These are phyloP conservation scores for Heterodera filipjevi DNA, from an alignment of 2,888 invertebrate species.

Conservation along the genomic window DNA sequence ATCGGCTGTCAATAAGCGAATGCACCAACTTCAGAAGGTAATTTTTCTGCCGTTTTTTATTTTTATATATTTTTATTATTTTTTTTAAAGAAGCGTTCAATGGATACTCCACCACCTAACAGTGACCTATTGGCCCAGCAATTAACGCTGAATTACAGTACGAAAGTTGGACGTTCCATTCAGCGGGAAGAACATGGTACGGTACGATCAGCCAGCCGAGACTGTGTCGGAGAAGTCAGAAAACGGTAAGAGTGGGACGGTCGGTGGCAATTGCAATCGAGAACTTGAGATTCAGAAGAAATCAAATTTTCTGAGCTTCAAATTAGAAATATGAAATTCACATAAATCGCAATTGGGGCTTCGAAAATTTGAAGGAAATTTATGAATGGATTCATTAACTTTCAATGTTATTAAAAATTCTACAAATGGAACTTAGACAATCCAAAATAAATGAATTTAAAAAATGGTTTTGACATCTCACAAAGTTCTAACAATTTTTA, in stretches of 20 bases:
- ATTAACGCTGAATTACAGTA: background rate
- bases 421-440: too few species aligned
- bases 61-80: background rate
- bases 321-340: too few species aligned
- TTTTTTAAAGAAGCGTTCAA: background rate
- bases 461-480: too few species aligned
- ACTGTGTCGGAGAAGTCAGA: background rate
- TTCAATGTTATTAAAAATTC: too few species aligned
- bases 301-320: too few species aligned
- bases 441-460: too few species aligned
- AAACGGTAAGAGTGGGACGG: background rate
- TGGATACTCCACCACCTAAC: background rate
- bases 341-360: too few species aligned
- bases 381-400: too few species aligned
- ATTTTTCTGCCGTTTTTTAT: background rate
- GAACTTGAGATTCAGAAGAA: too few species aligned
- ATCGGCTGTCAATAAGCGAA: conserved; percentile 38
- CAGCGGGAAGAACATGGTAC: background rate
- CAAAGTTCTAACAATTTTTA: too few species aligned
- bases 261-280: too few species aligned
- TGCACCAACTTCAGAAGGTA: conserved; percentile 28
- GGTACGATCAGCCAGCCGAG: background rate
- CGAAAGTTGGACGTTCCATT: background rate
- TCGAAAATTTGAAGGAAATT: too few species aligned
- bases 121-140: background rate